Evolutionary conservation across 2,113 vertebrate genomes (phyloP), one percentile per base, ranked within the genome.

Genomic region (Prietella phreatophila): DNA sequence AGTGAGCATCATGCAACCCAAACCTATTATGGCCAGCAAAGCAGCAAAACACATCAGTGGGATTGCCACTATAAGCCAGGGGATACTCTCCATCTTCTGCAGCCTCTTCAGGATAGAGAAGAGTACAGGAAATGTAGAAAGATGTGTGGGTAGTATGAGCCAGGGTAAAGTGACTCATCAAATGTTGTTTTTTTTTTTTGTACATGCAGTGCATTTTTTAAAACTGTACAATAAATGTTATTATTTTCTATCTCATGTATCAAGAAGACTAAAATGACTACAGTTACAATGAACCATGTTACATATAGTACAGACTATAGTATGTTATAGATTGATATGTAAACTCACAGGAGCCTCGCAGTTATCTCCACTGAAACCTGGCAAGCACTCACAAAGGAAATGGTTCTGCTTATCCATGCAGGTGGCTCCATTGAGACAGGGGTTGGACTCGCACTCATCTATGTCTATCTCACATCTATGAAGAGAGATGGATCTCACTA

Each of bases 371-470:
- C 94, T 97, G 93, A 95, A 99, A 89, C 96, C 96, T 1, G 92
- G 88, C 0, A 92, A 93, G 91, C 98, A 99, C 88, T 95, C n/a
- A 53, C 98, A 99, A 89, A 96, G 94, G 50, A 94, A 97, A 53
- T 90, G 93, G 91, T 96, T 96, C n/a, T 94, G 94, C 0, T 94
- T 90, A 89, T 95, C 95, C 85, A 94, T 94, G 90, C 98, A 99
- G 17, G 96, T 97, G 65, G 96, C 98, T 11, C 97, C 97, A 0
- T 99, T 97, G 87, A 96, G 95, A 93, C 98, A 99, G 0, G 98
- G 98, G 89, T 94, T 96, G 4, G 96, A 95, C 0, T 94, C 94
- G 39, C 98, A 99, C 82, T 97, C 94, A 5, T 96, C 95, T 78
- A 96, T 89, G 36, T 96, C 96, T 39, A 94, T 92, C 92, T 96